phyloP scores from a whole-genome alignment of 2,888 invertebrate species.

The Latrodectus hesperus region DNA sequence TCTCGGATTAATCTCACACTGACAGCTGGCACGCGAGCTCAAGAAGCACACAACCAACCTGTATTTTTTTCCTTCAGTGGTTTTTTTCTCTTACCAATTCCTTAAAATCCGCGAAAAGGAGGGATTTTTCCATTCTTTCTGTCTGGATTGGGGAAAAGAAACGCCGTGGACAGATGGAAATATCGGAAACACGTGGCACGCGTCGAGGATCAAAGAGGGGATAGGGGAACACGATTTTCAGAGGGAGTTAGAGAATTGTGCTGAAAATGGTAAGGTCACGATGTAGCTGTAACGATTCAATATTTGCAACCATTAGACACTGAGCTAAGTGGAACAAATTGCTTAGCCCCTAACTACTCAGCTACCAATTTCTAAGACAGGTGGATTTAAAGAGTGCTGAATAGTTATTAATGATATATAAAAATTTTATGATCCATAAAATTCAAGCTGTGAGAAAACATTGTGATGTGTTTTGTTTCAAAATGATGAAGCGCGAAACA shows the following conservation, averaged over 20 bases:
- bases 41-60: conserved; percentile 36
- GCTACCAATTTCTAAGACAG: too few species aligned
- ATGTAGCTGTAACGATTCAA: conserved; percentile 22
- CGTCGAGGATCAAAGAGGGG: conserved; percentile 7
- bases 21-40: conserved; percentile 48
- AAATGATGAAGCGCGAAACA: too few species aligned
- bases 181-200: conserved; percentile 49
- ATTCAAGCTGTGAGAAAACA: too few species aligned
- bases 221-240: conserved; percentile 10
- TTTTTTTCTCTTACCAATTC: conserved; percentile 38
- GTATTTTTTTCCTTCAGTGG: conserved; percentile 10
- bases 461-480: too few species aligned
- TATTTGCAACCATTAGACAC: background rate
- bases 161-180: conserved; percentile 36
- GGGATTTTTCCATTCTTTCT: background rate
- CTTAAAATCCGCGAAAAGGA: conserved; percentile 34
- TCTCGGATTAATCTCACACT: conserved; percentile 29
- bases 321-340: background rate
- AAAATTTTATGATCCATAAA: too few species aligned
- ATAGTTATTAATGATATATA: too few species aligned
- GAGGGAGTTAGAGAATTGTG: conserved; percentile 9
- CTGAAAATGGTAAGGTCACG: conserved; percentile 53
- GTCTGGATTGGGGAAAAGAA: background rate
- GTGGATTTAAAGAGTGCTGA: too few species aligned
- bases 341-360: background rate